These are phyloP conservation scores for Charadrius vociferus DNA, from an alignment of 2,113 vertebrate genomes.

Conservation along the genomic window DNA sequence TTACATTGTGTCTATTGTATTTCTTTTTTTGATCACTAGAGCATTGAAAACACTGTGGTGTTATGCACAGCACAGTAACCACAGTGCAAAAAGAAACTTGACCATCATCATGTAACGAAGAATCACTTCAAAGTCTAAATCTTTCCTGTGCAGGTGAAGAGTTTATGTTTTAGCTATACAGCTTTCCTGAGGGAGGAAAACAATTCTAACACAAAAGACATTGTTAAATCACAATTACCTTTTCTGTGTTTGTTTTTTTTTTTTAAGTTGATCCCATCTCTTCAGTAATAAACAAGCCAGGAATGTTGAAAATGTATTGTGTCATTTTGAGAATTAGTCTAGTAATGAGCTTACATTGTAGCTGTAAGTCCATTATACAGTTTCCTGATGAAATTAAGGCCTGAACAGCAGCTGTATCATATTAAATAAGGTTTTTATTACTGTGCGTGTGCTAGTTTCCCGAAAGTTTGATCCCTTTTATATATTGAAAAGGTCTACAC, in stretches of 20 bases:
- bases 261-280: not conserved
- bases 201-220: not conserved
- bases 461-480: not conserved
- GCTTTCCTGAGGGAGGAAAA: constrained; percentile 4
- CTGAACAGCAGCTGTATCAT: not conserved
- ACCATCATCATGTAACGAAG: not conserved
- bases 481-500: not conserved
- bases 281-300: not conserved
- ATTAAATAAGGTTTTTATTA: not conserved
- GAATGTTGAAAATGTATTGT: not conserved
- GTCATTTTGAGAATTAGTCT: not conserved
- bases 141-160: not conserved
- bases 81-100: not conserved
- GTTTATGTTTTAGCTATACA: constrained; percentile 11
- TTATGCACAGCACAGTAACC: constrained; percentile 24
- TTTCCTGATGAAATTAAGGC: not conserved
- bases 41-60: not conserved
- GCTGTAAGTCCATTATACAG: not conserved
- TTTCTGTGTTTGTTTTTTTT: not conserved
- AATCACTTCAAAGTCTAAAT: constrained; percentile 22
- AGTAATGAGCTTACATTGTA: not conserved
- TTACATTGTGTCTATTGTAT: not conserved
- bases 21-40: constrained; percentile 23
- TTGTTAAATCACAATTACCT: not conserved
- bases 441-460: not conserved